Conservation (phyloP, 92 coral and sea anemone genomes). For the Siderastrea siderea region DNA sequence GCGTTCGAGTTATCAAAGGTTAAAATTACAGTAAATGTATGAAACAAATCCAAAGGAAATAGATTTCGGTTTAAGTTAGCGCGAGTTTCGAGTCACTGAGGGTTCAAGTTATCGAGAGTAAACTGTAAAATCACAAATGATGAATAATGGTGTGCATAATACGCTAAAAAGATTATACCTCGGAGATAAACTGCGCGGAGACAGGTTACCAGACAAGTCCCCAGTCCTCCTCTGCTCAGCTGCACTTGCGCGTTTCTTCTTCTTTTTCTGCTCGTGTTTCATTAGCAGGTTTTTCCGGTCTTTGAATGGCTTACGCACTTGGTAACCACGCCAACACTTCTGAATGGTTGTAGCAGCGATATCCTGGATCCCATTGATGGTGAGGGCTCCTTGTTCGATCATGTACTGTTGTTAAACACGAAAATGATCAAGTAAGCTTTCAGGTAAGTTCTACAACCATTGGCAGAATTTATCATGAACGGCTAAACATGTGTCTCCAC, state of each 20-base stretch:
- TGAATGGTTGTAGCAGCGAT: slow-evolving; percentile 88
- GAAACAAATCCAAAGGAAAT: too few relatives aligned
- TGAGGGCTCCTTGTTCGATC: slow-evolving; percentile 95
- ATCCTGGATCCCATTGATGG: slow-evolving; percentile 90
- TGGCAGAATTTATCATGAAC: too few relatives aligned
- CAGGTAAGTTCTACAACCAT: too few relatives aligned
- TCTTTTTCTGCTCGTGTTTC: slow-evolving; percentile 77
- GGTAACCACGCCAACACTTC: slow-evolving; percentile 85
- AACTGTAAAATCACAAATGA: too few relatives aligned
- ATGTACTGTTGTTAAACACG: slow-evolving; percentile 63
- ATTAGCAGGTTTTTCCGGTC: slow-evolving; percentile 66
- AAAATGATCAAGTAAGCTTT: neutral
- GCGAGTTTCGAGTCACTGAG: too few relatives aligned
- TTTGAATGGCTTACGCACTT: slow-evolving; percentile 75
- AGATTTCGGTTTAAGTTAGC: too few relatives aligned
- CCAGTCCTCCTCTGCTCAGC: slow-evolving; percentile 34
- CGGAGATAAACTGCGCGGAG: slow-evolving; percentile 35
- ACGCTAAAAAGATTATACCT: slow-evolving; percentile 3
- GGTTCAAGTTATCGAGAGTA: too few relatives aligned
- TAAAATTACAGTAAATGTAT: too few relatives aligned
- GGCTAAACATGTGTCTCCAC: too few relatives aligned
- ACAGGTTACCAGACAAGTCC: slow-evolving; percentile 30
- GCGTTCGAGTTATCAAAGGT: too few relatives aligned
- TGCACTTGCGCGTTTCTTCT: slow-evolving; percentile 60
- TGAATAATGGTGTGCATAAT: neutral